These are phyloP conservation scores for Dexiosoma caninum DNA, from an alignment of 2,888 invertebrate genomes.

Conservation along the genomic window DNA sequence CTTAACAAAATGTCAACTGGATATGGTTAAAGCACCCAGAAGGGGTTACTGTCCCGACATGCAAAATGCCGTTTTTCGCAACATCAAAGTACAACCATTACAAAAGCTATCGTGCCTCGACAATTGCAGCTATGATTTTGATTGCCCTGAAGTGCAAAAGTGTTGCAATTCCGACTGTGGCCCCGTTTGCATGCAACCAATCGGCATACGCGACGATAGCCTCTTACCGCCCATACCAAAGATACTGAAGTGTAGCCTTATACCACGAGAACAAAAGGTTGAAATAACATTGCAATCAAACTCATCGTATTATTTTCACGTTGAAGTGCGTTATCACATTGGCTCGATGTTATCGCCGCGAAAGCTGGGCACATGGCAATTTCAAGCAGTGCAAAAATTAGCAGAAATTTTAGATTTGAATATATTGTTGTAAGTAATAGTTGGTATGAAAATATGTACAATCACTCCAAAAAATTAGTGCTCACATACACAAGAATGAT, in stretches of 20 bases:
- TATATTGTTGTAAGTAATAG: conserved; percentile 55
- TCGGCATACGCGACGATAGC: conserved; percentile 77
- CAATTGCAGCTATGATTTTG: conserved; percentile 79
- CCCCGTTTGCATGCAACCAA: conserved; percentile 83
- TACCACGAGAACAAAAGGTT: conserved; percentile 78
- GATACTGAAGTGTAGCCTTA: conserved; percentile 79
- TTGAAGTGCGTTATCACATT: conserved; percentile 85
- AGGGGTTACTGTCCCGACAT: conserved; percentile 73
- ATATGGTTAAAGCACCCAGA: conserved; percentile 70
- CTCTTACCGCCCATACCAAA: conserved; percentile 83
- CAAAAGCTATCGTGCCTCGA: conserved; percentile 71
- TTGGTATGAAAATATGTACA: no score
- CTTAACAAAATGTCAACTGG: conserved; percentile 69
- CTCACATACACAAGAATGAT: no score
- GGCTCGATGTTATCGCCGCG: conserved; percentile 83
- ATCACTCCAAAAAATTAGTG: no score
- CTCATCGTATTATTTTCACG: conserved; percentile 72
- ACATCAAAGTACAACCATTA: conserved; percentile 65
- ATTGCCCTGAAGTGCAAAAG: conserved; percentile 84
- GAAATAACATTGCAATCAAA: conserved; percentile 79
- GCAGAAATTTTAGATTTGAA: conserved; percentile 70
- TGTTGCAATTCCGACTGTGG: conserved; percentile 85
- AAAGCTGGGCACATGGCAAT: conserved; percentile 83
- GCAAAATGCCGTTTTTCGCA: conserved; percentile 60
- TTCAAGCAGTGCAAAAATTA: conserved; percentile 73